Conservation (phyloP, 2,797 vertebrate genomes). For the Euthynnus affinis region DNA sequence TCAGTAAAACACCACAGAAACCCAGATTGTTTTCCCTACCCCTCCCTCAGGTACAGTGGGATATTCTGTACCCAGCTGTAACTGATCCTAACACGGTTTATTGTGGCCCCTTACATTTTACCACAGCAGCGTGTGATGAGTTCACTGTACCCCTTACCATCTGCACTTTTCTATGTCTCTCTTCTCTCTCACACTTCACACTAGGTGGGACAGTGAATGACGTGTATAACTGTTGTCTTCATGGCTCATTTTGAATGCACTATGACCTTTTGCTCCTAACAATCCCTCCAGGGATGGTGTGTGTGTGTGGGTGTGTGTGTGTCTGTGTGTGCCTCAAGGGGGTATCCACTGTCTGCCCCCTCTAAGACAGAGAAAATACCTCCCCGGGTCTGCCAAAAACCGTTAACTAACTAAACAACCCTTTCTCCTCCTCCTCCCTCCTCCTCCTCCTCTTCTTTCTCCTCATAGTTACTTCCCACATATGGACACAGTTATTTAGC, state of each 20-base stretch:
- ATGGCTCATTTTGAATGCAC: conserved; percentile 60
- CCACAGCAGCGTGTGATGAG: conserved; percentile 24
- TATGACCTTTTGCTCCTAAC: conserved; percentile 66
- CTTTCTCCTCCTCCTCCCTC: conserved; percentile 27
- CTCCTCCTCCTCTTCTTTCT: conserved; percentile 16
- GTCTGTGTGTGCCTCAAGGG: conserved; percentile 27
- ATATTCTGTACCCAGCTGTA: conserved; percentile 29
- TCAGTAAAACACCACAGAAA: not conserved
- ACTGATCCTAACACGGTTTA: conserved; percentile 36
- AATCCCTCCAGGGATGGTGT: conserved; percentile 45
- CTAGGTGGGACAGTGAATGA: conserved; percentile 46
- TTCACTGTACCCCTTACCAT: conserved; percentile 15
- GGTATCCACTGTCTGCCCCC: conserved; percentile 61
- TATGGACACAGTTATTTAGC: conserved; percentile 79
- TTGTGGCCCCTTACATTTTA: conserved; percentile 16
- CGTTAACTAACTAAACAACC: conserved; percentile 76
- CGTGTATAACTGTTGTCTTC: conserved; percentile 51
- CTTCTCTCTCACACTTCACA: not conserved
- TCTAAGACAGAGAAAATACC: conserved; percentile 65
- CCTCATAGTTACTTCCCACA: conserved; percentile 65
- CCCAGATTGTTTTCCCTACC: conserved; percentile 26
- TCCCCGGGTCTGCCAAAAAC: conserved; percentile 70
- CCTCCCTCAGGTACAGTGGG: conserved; percentile 7
- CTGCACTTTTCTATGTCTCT: conserved; percentile 18
- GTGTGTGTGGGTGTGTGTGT: conserved; percentile 18